These are phyloP conservation scores for Calephelis nemesis DNA, from an alignment of 1,140 invertebrate species.

Conservation along the genomic window DNA sequence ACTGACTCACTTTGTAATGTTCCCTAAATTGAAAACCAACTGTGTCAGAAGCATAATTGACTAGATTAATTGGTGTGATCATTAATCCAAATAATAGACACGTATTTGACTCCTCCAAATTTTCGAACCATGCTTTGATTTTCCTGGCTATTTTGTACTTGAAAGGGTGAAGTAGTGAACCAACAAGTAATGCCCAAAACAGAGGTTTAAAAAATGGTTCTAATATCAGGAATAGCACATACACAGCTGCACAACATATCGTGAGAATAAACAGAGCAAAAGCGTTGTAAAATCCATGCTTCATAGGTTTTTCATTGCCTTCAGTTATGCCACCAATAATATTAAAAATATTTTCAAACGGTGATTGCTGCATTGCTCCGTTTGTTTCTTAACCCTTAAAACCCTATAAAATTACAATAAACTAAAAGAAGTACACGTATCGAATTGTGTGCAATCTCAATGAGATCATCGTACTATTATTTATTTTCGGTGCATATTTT, in stretches of 20 bases:
- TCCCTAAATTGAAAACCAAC: too few relatives aligned
- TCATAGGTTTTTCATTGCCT: conserved; percentile 89
- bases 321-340: conserved; percentile 72
- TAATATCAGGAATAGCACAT: conserved; percentile 88
- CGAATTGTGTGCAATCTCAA: conserved; percentile 25
- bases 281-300: conserved; percentile 92
- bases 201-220: conserved; percentile 95
- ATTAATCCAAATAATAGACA: conserved; percentile 85
- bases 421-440: conserved; percentile 18
- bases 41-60: conserved; percentile 85
- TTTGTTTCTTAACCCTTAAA: conserved; percentile 3
- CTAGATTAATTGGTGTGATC: conserved; percentile 85
- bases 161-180: conserved; percentile 93
- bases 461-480: conserved; percentile 39
- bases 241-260: conserved; percentile 84
- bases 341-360: conserved; percentile 74
- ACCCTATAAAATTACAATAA: conserved; percentile 22
- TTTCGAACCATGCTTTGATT: conserved; percentile 86
- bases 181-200: conserved; percentile 95
- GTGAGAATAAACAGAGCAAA: conserved; percentile 86
- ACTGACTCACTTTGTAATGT: too few relatives aligned
- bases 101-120: conserved; percentile 80
- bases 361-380: conserved; percentile 64
- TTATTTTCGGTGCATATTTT: conserved; percentile 34
- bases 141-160: conserved; percentile 87